Conservation (phyloP, 1,140 invertebrate genomes). For the Cotesia glomerata region DNA sequence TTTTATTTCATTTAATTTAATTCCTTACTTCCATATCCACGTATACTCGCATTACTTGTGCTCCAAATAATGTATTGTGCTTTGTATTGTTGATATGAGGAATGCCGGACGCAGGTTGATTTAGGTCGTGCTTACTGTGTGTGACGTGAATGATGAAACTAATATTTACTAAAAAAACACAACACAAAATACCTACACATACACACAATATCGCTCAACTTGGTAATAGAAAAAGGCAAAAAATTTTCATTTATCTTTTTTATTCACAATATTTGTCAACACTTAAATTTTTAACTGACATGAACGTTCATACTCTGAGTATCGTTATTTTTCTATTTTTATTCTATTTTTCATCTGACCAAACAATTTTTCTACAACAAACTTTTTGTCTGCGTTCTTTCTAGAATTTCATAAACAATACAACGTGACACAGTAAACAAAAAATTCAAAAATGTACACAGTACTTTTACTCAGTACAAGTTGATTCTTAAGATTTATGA, state of each 20-base stretch:
- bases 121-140: slow-evolving; percentile 1
- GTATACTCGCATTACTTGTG: not conserved
- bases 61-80: not conserved
- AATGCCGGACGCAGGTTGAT: slow-evolving; percentile 21
- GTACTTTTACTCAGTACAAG: not conserved
- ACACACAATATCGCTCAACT: not conserved
- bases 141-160: not conserved
- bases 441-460: not conserved
- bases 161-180: not conserved
- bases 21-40: no score
- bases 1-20: not conserved
- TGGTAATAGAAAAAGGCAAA: not conserved
- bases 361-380: no score
- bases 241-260: no score
- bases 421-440: not conserved
- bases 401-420: not conserved
- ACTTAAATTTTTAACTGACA: no score
- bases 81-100: not conserved
- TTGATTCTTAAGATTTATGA: slow-evolving; percentile 26
- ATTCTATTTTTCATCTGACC: no score
- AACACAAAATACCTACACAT: not conserved
- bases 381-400: not conserved
- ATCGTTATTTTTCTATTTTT: no score
- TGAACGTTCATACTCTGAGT: no score
- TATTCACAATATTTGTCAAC: no score